Evolutionary conservation across 2,113 vertebrate genomes (phyloP).

Genomic region (Carlito syrichta): DNA sequence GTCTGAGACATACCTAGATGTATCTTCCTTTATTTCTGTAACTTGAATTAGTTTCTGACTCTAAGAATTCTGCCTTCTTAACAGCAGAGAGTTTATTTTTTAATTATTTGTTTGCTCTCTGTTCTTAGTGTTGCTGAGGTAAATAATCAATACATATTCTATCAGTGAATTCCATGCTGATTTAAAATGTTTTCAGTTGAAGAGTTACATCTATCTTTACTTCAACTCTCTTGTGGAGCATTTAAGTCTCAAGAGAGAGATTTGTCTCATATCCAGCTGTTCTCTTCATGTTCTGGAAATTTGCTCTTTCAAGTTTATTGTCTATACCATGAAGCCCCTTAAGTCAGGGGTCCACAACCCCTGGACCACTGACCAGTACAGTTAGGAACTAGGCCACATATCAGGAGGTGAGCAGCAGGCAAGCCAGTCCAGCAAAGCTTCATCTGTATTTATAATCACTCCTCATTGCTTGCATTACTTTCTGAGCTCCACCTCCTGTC

Average conservation of each 20-base stretch:
- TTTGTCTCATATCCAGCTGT: neutral
- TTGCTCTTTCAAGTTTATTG: neutral
- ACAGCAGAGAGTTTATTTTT: neutral
- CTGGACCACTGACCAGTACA: no score
- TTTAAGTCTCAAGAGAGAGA: neutral
- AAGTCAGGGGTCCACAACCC: no score
- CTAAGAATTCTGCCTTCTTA: neutral
- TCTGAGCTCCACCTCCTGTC: no score
- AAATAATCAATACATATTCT: constrained; percentile 14
- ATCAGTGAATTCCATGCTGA: neutral
- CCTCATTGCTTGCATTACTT: no score
- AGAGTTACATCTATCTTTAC: neutral
- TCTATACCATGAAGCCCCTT: neutral
- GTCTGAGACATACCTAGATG: neutral
- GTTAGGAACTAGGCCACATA: no score
- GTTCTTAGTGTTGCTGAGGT: neutral
- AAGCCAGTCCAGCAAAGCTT: no score
- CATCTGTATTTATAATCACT: no score
- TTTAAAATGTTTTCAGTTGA: neutral
- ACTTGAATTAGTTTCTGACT: constrained; percentile 1
- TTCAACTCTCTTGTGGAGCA: neutral
- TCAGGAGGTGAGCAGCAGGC: no score
- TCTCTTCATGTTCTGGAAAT: neutral
- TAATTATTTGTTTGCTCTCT: neutral
- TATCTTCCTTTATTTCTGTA: constrained; percentile 20